Evolutionary conservation across 2,797 vertebrate genomes (phyloP).

Genomic region (Enteromius viviparus): DNA sequence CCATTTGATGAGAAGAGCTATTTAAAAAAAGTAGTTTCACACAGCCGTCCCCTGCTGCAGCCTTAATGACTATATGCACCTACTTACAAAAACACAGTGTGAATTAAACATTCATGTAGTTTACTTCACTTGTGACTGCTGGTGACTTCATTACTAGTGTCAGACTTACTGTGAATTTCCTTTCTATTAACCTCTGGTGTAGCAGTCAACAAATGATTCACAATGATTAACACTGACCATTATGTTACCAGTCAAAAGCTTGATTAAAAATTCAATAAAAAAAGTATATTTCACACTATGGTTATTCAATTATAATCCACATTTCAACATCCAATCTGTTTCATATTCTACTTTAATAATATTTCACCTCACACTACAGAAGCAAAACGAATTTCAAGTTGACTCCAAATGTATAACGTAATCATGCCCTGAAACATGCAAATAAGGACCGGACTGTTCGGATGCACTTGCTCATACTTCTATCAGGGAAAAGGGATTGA

Average conservation of each 20-base stretch:
- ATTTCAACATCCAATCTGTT: background rate
- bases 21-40: constrained; percentile 12
- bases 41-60: background rate
- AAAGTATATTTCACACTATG: background rate
- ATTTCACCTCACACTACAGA: background rate
- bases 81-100: constrained; percentile 6
- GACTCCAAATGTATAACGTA: background rate
- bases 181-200: background rate
- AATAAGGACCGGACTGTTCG: background rate
- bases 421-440: background rate
- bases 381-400: background rate
- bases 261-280: background rate
- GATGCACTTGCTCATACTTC: background rate
- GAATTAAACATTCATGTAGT: background rate
- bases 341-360: background rate
- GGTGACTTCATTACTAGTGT: background rate
- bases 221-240: background rate
- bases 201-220: background rate
- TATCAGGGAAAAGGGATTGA: background rate
- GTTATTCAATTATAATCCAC: background rate
- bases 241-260: background rate
- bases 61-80: constrained; percentile 2
- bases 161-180: background rate
- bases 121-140: constrained; percentile 1
- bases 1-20: constrained; percentile 17